phyloP scores from a whole-genome alignment of 2,797 vertebrate genomes.

The Spinibarbus caldwelli region DNA sequence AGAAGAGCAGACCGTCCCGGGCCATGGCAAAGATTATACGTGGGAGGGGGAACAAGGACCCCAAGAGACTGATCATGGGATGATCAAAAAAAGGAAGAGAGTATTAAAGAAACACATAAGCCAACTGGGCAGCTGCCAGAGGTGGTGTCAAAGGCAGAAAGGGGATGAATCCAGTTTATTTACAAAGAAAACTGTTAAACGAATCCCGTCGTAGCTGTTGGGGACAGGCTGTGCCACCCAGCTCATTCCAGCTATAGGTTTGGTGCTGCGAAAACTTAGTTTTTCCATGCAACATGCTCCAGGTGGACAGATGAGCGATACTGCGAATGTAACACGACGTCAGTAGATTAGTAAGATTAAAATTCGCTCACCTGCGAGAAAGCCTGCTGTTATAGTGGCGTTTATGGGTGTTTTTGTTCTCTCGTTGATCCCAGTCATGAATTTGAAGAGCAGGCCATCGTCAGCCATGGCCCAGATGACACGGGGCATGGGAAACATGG shows the following conservation, averaged over 20 bases:
- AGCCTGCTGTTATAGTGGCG: constrained; percentile 87
- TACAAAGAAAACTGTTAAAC: neutral
- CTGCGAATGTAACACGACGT: neutral
- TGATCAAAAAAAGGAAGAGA: constrained; percentile 20
- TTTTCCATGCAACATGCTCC: constrained; percentile 40
- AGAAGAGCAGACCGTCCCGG: constrained; percentile 84
- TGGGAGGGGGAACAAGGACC: constrained; percentile 85
- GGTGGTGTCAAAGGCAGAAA: constrained; percentile 22
- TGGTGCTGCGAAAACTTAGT: neutral
- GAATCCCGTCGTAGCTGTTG: neutral
- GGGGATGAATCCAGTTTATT: constrained; percentile 12
- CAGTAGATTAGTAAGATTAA: constrained; percentile 57
- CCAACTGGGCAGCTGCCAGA: constrained; percentile 23
- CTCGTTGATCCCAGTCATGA: constrained; percentile 83
- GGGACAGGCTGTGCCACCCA: neutral
- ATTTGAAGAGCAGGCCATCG: constrained; percentile 91
- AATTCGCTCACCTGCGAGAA: constrained; percentile 85
- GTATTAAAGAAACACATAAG: constrained; percentile 48
- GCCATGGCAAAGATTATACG: constrained; percentile 86
- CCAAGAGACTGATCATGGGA: constrained; percentile 76
- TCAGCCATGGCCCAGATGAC: constrained; percentile 93
- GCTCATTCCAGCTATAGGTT: neutral
- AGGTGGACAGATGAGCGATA: neutral
- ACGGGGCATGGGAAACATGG: constrained; percentile 92
- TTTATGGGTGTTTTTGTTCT: constrained; percentile 89